Evolutionary conservation across 53 echinoderm and acorn worm species (phyloP).

Genomic region (Temnopleurus reevesii): DNA sequence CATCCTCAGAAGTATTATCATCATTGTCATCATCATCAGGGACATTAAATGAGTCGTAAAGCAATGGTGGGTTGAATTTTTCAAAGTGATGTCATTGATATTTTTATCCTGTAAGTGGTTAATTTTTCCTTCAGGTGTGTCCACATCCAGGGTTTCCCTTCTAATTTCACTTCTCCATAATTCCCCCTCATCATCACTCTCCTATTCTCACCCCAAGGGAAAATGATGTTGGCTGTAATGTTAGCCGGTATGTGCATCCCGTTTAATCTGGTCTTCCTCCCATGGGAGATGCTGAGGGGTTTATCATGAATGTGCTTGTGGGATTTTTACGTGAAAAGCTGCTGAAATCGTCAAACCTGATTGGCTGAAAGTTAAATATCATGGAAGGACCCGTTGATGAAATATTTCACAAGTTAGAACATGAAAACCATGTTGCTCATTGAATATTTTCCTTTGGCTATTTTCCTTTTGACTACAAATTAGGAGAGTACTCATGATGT

Average conservation of each 20-base stretch:
- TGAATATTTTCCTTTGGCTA: too few relatives aligned
- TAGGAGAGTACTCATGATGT: too few relatives aligned
- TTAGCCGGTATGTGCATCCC: conserved; percentile 23
- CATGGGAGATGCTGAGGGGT: not conserved
- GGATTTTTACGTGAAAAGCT: too few relatives aligned
- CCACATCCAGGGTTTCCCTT: not conserved
- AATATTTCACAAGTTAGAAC: too few relatives aligned
- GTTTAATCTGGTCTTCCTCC: conserved; percentile 26
- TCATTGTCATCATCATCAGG: not conserved
- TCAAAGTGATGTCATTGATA: too few relatives aligned
- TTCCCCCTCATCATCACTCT: not conserved
- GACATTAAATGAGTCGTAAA: not conserved
- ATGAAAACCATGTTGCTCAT: too few relatives aligned
- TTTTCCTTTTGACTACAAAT: too few relatives aligned
- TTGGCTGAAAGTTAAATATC: too few relatives aligned
- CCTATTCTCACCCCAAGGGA: not conserved
- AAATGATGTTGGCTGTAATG: conserved; percentile 26
- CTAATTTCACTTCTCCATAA: not conserved
- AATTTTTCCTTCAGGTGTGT: too few relatives aligned
- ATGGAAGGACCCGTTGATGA: too few relatives aligned
- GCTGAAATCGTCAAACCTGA: too few relatives aligned
- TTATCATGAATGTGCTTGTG: too few relatives aligned
- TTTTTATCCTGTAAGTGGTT: not conserved
- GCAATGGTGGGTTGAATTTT: not conserved
- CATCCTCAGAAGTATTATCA: not conserved